Evolutionary conservation across 2,797 vertebrate species (phyloP).

Genomic region (Syncerus caffer): DNA sequence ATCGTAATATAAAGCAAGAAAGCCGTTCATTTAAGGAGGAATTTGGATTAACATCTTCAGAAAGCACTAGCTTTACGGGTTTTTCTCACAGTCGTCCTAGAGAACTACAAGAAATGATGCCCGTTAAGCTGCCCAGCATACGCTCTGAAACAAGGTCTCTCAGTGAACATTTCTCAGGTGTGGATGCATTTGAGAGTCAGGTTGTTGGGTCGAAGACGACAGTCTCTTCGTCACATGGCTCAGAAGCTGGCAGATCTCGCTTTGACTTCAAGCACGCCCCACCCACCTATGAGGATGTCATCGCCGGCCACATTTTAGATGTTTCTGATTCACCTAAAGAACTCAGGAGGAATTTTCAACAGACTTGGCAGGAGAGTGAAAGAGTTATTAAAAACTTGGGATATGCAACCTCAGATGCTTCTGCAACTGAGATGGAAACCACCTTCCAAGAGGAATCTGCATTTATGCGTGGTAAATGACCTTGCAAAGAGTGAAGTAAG

Average conservation of each 20-base stretch:
- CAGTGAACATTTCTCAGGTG: conserved; percentile 83
- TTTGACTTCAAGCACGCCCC: conserved; percentile 81
- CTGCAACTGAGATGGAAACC: conserved; percentile 80
- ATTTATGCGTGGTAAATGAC: conserved; percentile 85
- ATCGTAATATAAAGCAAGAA: conserved; percentile 79
- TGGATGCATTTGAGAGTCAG: conserved; percentile 85
- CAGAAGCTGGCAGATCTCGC: conserved; percentile 80
- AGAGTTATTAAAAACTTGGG: conserved; percentile 89
- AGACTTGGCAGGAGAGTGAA: conserved; percentile 92
- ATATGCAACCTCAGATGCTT: conserved; percentile 85
- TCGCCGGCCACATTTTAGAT: conserved; percentile 86
- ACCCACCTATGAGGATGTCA: conserved; percentile 93
- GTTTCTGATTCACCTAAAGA: conserved; percentile 86
- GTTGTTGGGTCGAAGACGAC: conserved; percentile 80
- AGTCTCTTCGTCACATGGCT: conserved; percentile 80
- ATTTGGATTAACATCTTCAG: conserved; percentile 76
- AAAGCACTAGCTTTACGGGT: conserved; percentile 80
- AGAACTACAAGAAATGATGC: conserved; percentile 75
- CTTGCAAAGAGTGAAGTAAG: conserved; percentile 81
- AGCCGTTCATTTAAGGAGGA: conserved; percentile 80
- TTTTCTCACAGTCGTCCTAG: conserved; percentile 78
- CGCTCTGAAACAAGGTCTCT: conserved; percentile 84
- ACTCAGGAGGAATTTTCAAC: conserved; percentile 89
- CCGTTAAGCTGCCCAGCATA: conserved; percentile 65
- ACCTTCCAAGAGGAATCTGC: conserved; percentile 84